phyloP scores from a whole-genome alignment of 1,140 invertebrate genomes.

The Drosophila fuyamai region DNA sequence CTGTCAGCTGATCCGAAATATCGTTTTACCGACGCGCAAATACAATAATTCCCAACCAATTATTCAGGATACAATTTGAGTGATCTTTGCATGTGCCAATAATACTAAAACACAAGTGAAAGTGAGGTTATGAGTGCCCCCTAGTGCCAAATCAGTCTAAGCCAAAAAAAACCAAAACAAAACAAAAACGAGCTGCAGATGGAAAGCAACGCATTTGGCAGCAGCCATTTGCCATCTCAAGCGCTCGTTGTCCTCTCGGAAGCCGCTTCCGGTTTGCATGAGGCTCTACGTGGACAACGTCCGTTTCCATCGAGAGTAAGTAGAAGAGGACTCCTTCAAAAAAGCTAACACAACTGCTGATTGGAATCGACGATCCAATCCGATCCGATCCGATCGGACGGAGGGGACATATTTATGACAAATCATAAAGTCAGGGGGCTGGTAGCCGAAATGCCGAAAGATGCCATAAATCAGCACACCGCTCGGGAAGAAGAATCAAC shows the following conservation, averaged over 20 bases:
- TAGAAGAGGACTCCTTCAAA: conserved; percentile 13
- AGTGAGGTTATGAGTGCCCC: conserved; percentile 56
- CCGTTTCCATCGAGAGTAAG: conserved; percentile 86
- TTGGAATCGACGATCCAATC: conserved; percentile 11
- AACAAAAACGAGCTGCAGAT: conserved; percentile 66
- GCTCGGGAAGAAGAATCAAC: conserved; percentile 31
- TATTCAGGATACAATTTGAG: conserved; percentile 11
- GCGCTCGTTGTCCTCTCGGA: conserved; percentile 93
- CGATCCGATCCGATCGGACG: conserved; percentile 12
- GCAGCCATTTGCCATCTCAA: conserved; percentile 89
- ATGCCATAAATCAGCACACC: conserved; percentile 76
- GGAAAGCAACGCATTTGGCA: conserved; percentile 85
- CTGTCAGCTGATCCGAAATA: conserved; percentile 28
- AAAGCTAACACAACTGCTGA: conserved; percentile 22
- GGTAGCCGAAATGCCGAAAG: conserved; percentile 64
- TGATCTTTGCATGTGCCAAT: conserved; percentile 50
- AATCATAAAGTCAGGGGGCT: conserved; percentile 69
- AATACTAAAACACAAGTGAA: conserved; percentile 51
- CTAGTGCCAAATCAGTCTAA: conserved; percentile 45
- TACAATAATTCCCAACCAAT: conserved; percentile 26
- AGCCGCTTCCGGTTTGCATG: conserved; percentile 89
- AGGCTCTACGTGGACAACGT: conserved; percentile 90
- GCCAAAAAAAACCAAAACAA: conserved; percentile 46
- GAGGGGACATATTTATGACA: conserved; percentile 79
- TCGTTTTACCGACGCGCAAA: conserved; percentile 43